Evolutionary conservation across 2,113 vertebrate genomes (phyloP).

Genomic region (Apaloderma vittatum): DNA sequence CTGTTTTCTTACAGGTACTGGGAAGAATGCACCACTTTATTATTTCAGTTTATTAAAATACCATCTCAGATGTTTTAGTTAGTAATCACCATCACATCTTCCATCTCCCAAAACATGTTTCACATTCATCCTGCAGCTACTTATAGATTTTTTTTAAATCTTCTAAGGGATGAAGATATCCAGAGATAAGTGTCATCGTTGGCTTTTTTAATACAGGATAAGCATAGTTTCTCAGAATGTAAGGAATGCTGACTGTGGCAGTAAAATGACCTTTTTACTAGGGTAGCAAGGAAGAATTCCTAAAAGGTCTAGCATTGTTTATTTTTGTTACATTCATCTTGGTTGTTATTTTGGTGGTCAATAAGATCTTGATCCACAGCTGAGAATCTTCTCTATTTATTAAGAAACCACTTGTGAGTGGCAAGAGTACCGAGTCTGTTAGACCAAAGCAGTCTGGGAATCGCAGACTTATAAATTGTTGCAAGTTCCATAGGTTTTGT

Average conservation of each 20-base stretch:
- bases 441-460: neutral
- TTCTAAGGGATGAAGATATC: neutral
- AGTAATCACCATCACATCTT: neutral
- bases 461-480: neutral
- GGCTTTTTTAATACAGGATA: neutral
- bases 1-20: too few species aligned
- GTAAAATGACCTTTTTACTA: neutral
- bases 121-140: neutral
- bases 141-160: neutral
- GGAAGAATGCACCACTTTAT: neutral
- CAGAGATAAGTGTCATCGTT: neutral
- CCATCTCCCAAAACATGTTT: neutral
- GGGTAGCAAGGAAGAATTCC: neutral
- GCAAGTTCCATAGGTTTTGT: neutral
- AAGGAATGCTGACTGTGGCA: neutral
- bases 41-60: neutral
- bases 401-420: neutral
- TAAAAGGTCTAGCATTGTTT: neutral
- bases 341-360: conserved; percentile 27
- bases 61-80: neutral
- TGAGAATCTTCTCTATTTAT: conserved; percentile 45
- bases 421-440: neutral
- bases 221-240: neutral
- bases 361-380: neutral
- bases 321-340: neutral